Evolutionary conservation across 2,888 invertebrate genomes (phyloP).

Genomic region (Allygus modestus): DNA sequence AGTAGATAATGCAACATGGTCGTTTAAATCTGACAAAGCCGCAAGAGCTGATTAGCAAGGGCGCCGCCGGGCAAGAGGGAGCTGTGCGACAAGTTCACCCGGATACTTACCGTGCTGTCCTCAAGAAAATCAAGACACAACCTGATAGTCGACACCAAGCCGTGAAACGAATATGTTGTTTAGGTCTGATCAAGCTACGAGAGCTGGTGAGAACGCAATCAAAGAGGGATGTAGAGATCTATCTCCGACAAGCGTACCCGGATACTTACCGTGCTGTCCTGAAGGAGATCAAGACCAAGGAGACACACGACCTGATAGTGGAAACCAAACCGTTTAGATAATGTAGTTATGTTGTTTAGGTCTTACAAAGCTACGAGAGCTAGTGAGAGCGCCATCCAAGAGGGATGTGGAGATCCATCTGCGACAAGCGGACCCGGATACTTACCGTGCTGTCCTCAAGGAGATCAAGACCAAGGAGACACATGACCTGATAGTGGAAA

Average conservation of each 20-base stretch:
- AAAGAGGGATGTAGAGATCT: constrained; percentile 81
- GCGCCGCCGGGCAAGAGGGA: constrained; percentile 79
- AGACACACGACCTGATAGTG: no score
- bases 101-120: constrained; percentile 81
- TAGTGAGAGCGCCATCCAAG: constrained; percentile 82
- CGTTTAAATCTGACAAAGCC: constrained; percentile 82
- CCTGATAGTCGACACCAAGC: no score
- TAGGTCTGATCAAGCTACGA: constrained; percentile 84
- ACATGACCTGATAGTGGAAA: no score
- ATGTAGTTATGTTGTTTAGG: constrained; percentile 75
- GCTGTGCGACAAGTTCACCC: constrained; percentile 82
- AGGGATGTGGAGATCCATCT: constrained; percentile 82
- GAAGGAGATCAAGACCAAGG: constrained; percentile 84
- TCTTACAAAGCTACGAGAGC: constrained; percentile 83
- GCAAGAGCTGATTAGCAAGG: constrained; percentile 84
- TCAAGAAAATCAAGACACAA: no score
- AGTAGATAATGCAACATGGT: no score
- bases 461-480: no score
- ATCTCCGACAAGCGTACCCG: constrained; percentile 82
- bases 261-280: constrained; percentile 82
- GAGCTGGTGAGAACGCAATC: constrained; percentile 83
- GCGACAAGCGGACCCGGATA: constrained; percentile 81
- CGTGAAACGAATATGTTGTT: no score
- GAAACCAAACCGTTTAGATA: constrained; percentile 85
- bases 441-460: no score